Evolutionary conservation across 2,797 vertebrate species (phyloP).

Genomic region (Clarias platycephalus): DNA sequence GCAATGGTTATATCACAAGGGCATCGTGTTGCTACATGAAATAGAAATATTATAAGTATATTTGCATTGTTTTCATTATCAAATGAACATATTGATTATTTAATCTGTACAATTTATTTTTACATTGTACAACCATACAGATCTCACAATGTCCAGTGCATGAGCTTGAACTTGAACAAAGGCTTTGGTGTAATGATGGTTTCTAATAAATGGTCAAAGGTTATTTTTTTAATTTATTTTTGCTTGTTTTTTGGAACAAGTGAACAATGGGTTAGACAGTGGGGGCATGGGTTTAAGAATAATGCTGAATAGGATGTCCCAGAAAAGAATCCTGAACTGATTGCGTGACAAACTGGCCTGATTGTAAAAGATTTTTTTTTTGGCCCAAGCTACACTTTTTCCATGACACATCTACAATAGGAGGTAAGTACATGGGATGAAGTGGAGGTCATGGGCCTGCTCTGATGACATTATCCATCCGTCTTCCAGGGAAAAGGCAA

Average conservation of each 20-base stretch:
- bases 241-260: conserved; percentile 29
- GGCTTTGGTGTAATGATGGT: not conserved
- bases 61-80: not conserved
- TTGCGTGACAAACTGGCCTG: conserved; percentile 71
- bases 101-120: not conserved
- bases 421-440: conserved; percentile 54
- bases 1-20: not conserved
- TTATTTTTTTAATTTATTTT: conserved; percentile 3
- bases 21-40: not conserved
- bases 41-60: not conserved
- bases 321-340: conserved; percentile 70
- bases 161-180: not conserved
- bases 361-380: conserved; percentile 65
- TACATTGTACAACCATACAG: not conserved
- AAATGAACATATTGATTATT: not conserved
- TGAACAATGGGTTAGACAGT: conserved; percentile 51
- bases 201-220: not conserved
- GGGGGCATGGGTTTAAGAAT: conserved; percentile 67
- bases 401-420: conserved; percentile 56
- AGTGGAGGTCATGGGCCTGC: conserved; percentile 48
- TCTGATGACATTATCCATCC: conserved; percentile 52
- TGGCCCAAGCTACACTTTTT: conserved; percentile 50
- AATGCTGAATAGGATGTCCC: conserved; percentile 60
- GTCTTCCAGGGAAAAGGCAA: conserved; percentile 40
- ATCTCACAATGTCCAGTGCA: not conserved